Conservation (phyloP, 2,888 invertebrate genomes). For the Pyrochroa serraticornis region DNA sequence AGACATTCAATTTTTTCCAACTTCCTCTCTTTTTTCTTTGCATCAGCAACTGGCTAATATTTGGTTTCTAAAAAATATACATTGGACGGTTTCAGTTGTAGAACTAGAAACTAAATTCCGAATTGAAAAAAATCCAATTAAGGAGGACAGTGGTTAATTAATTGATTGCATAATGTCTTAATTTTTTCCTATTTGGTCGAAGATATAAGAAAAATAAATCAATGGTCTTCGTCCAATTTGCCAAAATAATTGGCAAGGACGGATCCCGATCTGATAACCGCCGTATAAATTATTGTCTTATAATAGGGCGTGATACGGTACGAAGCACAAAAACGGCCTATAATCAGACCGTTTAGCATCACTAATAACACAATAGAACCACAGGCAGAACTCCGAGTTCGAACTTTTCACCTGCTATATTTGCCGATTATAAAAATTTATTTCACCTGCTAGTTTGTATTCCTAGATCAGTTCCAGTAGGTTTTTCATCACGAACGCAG, state of each 20-base stretch:
- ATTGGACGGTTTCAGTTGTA: too few relatives aligned
- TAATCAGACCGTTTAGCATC: conserved; percentile 40
- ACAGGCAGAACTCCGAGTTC: conserved; percentile 34
- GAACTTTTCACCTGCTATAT: conserved; percentile 36
- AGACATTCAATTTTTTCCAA: too few relatives aligned
- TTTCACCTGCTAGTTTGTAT: conserved; percentile 40
- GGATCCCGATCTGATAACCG: conserved; percentile 23
- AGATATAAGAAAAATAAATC: conserved; percentile 13
- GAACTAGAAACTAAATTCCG: too few relatives aligned
- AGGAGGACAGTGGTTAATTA: too few relatives aligned
- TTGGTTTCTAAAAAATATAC: too few relatives aligned
- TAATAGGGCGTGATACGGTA: conserved; percentile 32
- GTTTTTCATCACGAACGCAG: conserved; percentile 12
- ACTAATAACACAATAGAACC: conserved; percentile 40
- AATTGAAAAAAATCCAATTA: too few relatives aligned
- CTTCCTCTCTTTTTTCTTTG: too few relatives aligned
- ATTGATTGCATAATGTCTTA: conserved; percentile 17
- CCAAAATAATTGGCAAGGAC: conserved; percentile 25
- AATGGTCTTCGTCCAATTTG: conserved; percentile 12
- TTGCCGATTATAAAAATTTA: conserved; percentile 34
- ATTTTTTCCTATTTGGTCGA: conserved; percentile 8
- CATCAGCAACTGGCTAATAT: too few relatives aligned
- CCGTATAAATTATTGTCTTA: conserved; percentile 27
- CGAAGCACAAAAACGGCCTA: conserved; percentile 23
- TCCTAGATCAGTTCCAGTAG: conserved; percentile 31